Percentiles rank a stretch among this genome's conserved stretches.
phyloP scores from a whole-genome alignment of 2,888 invertebrate species.

The Dexiosoma caninum region DNA sequence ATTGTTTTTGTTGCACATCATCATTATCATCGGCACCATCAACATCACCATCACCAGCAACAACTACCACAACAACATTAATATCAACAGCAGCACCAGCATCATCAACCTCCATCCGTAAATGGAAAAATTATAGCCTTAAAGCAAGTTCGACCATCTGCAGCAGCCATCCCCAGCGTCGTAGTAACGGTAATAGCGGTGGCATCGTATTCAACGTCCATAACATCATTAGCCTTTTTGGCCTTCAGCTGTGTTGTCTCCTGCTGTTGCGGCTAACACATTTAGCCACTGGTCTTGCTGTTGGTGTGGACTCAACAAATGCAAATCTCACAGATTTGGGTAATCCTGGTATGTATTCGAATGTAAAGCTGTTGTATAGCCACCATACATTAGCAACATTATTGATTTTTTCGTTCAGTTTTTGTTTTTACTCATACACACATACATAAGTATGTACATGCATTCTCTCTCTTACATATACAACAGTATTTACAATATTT shows the following conservation, averaged over 20 bases:
- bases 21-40: constrained; percentile 31
- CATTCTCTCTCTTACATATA: neutral
- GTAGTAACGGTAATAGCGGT: constrained; percentile 7
- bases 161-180: constrained; percentile 15
- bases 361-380: neutral
- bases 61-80: neutral
- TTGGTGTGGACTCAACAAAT: constrained; percentile 65
- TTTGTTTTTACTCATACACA: neutral
- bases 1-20: constrained; percentile 27
- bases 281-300: constrained; percentile 63
- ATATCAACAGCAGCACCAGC: neutral
- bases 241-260: constrained; percentile 67
- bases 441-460: too few relatives aligned
- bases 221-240: constrained; percentile 60
- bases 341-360: constrained; percentile 66
- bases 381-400: constrained; percentile 15
- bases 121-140: constrained; percentile 52
- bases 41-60: constrained; percentile 20
- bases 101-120: constrained; percentile 40
- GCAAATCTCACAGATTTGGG: constrained; percentile 67
- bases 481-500: too few relatives aligned
- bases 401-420: constrained; percentile 39
- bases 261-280: constrained; percentile 67
- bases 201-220: constrained; percentile 33
- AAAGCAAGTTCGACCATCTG: constrained; percentile 29